phyloP scores from a whole-genome alignment of 2,888 invertebrate genomes.

The Drosophila longiperda region DNA sequence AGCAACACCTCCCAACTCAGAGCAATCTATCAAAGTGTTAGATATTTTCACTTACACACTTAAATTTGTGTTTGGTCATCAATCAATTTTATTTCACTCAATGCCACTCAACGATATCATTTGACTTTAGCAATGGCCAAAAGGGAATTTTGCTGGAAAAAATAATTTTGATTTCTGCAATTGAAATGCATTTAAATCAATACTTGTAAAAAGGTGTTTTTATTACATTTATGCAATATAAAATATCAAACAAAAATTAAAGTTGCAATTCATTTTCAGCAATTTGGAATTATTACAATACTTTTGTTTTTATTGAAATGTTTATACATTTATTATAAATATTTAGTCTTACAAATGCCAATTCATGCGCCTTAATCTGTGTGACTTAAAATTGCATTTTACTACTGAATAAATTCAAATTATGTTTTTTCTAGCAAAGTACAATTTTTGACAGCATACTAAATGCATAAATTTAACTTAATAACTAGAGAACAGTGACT shows the following conservation, averaged over 20 bases:
- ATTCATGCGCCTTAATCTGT: background rate
- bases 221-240: too few species aligned
- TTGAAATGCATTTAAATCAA: slow-evolving; percentile 27
- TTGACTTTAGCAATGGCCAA: slow-evolving; percentile 27
- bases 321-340: background rate
- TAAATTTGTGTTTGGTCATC: slow-evolving; percentile 68
- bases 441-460: background rate
- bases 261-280: background rate
- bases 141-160: background rate
- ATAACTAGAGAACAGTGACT: background rate
- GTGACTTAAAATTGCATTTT: background rate
- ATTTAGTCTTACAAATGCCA: background rate
- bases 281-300: background rate
- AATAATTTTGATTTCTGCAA: slow-evolving; percentile 19
- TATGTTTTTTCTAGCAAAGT: background rate
- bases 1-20: slow-evolving; percentile 16
- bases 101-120: slow-evolving; percentile 56
- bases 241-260: background rate
- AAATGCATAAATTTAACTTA: background rate
- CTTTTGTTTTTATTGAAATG: background rate
- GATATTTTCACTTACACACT: slow-evolving; percentile 43
- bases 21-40: slow-evolving; percentile 79
- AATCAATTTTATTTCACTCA: slow-evolving; percentile 76
- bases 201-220: background rate
- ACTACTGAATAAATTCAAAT: background rate